Conservation (phyloP, 2,797 vertebrate species). For the Bryconaethiops microstoma region DNA sequence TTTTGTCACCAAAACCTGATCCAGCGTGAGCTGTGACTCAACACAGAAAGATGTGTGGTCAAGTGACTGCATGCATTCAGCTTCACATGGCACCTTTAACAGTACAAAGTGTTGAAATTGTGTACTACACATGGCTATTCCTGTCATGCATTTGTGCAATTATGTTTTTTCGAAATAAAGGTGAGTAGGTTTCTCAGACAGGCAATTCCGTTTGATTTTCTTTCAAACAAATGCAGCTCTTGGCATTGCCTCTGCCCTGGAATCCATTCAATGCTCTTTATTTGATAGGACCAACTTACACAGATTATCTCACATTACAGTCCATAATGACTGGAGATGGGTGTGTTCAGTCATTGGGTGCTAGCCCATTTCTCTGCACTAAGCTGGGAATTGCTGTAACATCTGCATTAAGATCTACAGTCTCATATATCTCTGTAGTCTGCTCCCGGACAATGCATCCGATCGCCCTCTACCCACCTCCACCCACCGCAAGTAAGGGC, state of each 20-base stretch:
- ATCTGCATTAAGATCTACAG: conserved; percentile 35
- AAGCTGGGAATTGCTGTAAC: conserved; percentile 42
- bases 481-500: background rate
- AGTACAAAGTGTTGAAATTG: background rate
- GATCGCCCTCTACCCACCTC: background rate
- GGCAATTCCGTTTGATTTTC: background rate
- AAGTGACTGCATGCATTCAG: background rate
- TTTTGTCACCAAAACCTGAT: background rate
- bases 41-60: background rate
- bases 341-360: conserved; percentile 36
- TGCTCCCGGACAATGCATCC: conserved; percentile 25
- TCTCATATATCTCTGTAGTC: conserved; percentile 41
- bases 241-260: background rate
- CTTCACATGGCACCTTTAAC: background rate
- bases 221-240: background rate
- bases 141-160: background rate
- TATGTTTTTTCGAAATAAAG: background rate
- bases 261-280: conserved; percentile 11
- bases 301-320: conserved; percentile 47
- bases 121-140: background rate
- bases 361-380: conserved; percentile 43
- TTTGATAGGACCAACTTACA: conserved; percentile 33
- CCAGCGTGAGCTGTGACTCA: background rate
- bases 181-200: background rate
- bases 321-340: conserved; percentile 37